These are phyloP conservation scores for Motacilla alba DNA, from an alignment of 2,113 vertebrate species.

Conservation along the genomic window DNA sequence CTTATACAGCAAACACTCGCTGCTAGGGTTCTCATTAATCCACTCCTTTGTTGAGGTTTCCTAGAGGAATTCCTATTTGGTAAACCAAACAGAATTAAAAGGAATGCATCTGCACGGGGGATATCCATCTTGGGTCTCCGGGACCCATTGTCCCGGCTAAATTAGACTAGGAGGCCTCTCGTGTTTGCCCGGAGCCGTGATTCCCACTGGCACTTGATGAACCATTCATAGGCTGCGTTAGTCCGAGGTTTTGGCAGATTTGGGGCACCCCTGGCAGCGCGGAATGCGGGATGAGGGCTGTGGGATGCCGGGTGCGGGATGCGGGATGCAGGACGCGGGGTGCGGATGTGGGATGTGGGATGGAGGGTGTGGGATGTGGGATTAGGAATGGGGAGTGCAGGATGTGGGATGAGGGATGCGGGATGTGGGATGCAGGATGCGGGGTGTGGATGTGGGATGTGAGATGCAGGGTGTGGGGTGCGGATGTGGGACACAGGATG, in stretches of 20 bases:
- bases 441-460: too few species aligned
- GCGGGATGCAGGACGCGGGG: too few species aligned
- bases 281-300: neutral
- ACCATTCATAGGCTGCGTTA: neutral
- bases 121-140: conserved; percentile 28
- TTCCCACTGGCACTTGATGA: neutral
- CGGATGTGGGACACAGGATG: neutral
- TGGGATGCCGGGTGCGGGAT: fast-evolving
- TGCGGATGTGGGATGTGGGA: neutral
- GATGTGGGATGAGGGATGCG: neutral
- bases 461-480: neutral
- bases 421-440: neutral
- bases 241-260: neutral
- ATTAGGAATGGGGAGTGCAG: neutral
- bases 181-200: neutral
- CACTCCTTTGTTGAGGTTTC: conserved; percentile 59
- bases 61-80: conserved; percentile 53
- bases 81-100: conserved; percentile 63
- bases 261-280: neutral
- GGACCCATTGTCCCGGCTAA: neutral
- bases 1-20: conserved; percentile 57
- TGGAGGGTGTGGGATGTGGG: neutral
- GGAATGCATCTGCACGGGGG: conserved; percentile 8
- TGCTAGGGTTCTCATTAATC: conserved; percentile 59
- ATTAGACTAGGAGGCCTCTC: neutral